Percentiles rank a stretch among this genome's conserved stretches.
Evolutionary conservation across 1,140 invertebrate genomes (phyloP).

Genomic region (Drosophila tropicalis): DNA sequence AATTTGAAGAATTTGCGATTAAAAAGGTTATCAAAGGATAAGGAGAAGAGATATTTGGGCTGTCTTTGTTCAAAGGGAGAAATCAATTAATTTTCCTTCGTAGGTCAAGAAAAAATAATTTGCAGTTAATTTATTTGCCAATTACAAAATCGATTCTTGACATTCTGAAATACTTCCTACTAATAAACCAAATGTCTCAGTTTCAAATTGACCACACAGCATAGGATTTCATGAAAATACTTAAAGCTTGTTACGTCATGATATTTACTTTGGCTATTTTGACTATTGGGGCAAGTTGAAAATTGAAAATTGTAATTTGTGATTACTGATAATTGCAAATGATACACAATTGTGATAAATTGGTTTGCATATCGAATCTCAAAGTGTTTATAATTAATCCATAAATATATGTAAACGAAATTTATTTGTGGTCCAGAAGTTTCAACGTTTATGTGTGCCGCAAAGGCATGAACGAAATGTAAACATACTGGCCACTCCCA

Average conservation of each 20-base stretch:
- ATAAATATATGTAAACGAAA: conserved; percentile 2
- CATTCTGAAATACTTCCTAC: too few relatives aligned
- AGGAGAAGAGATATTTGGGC: too few relatives aligned
- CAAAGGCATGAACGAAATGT: not conserved
- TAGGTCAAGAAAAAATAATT: too few relatives aligned
- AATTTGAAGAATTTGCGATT: too few relatives aligned
- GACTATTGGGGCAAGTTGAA: not conserved
- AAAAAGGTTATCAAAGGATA: too few relatives aligned
- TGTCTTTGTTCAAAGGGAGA: too few relatives aligned
- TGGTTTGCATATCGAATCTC: not conserved
- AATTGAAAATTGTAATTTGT: not conserved
- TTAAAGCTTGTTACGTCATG: not conserved
- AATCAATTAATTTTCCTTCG: too few relatives aligned
- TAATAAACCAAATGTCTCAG: too few relatives aligned
- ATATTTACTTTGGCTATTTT: not conserved
- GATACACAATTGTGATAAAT: conserved; percentile 4
- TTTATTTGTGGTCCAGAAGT: conserved; percentile 5
- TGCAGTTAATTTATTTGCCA: too few relatives aligned
- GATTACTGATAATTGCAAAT: conserved; percentile 9
- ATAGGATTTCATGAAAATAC: too few relatives aligned
- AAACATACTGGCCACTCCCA: not conserved
- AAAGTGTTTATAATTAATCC: conserved; percentile 5
- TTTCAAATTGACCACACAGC: too few relatives aligned
- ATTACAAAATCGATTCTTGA: too few relatives aligned
- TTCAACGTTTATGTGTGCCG: not conserved